These are phyloP conservation scores for Odontomachus brunneus DNA, from an alignment of 1,140 invertebrate species.

Conservation along the genomic window DNA sequence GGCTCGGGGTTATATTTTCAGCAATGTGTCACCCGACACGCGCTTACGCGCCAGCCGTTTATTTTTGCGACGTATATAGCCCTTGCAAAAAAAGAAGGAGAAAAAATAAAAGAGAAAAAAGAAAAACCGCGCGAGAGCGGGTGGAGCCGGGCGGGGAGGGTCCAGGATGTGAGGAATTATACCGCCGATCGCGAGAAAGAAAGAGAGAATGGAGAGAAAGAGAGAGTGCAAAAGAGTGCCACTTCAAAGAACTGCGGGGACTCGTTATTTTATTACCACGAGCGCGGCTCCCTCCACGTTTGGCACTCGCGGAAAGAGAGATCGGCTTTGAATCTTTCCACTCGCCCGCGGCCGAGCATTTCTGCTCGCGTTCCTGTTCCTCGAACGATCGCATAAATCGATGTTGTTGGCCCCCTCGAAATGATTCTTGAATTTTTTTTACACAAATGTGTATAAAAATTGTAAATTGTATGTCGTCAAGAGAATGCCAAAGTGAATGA, in stretches of 20 bases:
- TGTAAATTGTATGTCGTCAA: too few relatives aligned
- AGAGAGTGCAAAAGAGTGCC: conserved; percentile 23
- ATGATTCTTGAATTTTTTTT: neutral
- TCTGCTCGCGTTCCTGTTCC: conserved; percentile 7
- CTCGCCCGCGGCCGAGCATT: neutral
- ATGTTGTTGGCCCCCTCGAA: neutral
- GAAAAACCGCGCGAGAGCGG: conserved; percentile 26
- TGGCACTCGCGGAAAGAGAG: conserved; percentile 61
- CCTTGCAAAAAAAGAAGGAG: conserved; percentile 29
- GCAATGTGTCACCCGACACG: conserved; percentile 75
- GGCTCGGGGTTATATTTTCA: conserved; percentile 75
- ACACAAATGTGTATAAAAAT: too few relatives aligned
- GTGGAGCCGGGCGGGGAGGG: conserved; percentile 55
- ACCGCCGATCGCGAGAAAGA: conserved; percentile 52
- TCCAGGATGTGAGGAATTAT: conserved; percentile 65
- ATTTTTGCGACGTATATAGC: conserved; percentile 74
- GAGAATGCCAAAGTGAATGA: too few relatives aligned
- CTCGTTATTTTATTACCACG: conserved; percentile 72
- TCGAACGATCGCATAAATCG: conserved; percentile 49
- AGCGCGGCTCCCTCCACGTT: conserved; percentile 11
- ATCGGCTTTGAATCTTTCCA: conserved; percentile 62
- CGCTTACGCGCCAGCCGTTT: conserved; percentile 71
- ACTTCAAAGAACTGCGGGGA: conserved; percentile 56
- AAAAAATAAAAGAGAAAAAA: conserved; percentile 55
- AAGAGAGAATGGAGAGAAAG: neutral